These are phyloP conservation scores for Menidia beryllina DNA, from an alignment of 2,113 vertebrate genomes.

Conservation along the genomic window DNA sequence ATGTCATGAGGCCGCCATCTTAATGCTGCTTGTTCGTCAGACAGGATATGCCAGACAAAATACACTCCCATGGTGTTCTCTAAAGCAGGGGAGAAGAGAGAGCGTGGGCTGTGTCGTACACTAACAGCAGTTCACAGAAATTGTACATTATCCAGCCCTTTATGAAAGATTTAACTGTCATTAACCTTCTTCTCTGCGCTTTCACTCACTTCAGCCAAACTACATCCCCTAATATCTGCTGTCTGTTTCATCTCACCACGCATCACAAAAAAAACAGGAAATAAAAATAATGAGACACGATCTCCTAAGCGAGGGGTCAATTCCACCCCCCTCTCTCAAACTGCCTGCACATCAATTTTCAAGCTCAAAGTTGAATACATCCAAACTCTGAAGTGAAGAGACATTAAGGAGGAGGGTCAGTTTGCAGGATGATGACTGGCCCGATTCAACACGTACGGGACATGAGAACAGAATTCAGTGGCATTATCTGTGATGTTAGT, in stretches of 20 bases:
- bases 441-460: neutral
- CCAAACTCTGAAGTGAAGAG: neutral
- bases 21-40: neutral
- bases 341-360: conserved; percentile 2
- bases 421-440: neutral
- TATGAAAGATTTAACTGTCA: conserved; percentile 17
- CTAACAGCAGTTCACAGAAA: conserved; percentile 20
- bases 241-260: conserved; percentile 6
- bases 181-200: conserved; percentile 9
- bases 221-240: neutral
- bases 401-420: neutral
- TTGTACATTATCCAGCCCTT: conserved; percentile 3
- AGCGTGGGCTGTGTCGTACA: conserved; percentile 8
- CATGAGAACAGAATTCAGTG: neutral
- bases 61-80: neutral
- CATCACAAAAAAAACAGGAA: neutral
- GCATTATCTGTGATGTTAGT: neutral
- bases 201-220: conserved; percentile 6
- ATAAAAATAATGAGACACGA: neutral
- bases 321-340: conserved; percentile 3
- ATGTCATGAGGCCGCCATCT: conserved; percentile 1
- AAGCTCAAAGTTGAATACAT: conserved; percentile 6
- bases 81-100: conserved; percentile 8
- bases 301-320: conserved; percentile 9
- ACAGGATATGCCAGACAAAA: neutral